Conservation (phyloP, 2,113 vertebrate species). For the Neogobius melanostomus region DNA sequence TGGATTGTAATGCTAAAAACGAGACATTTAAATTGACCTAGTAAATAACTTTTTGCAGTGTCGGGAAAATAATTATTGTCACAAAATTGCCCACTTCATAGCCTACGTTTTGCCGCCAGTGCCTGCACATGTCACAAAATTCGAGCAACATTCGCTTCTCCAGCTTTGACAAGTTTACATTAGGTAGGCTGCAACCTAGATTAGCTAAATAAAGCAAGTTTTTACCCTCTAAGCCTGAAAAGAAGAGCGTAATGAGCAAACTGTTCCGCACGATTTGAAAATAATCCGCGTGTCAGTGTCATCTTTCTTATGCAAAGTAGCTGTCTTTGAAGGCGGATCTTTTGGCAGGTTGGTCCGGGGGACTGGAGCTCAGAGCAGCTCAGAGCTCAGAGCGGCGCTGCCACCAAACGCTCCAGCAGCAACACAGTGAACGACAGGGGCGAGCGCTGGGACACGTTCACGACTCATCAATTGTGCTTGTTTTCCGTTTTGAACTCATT, state of each 20-base stretch:
- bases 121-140: too few relatives aligned
- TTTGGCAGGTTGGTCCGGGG: slow-evolving; percentile 76
- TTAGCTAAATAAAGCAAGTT: slow-evolving; percentile 55
- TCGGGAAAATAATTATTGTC: too few relatives aligned
- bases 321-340: slow-evolving; percentile 89
- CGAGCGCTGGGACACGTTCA: slow-evolving; percentile 30
- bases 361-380: slow-evolving; percentile 65
- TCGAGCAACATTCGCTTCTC: background rate
- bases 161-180: slow-evolving; percentile 46
- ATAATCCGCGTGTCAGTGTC: slow-evolving; percentile 89
- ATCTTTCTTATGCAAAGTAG: slow-evolving; percentile 93
- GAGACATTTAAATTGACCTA: too few relatives aligned
- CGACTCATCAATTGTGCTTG: slow-evolving; percentile 4
- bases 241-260: slow-evolving; percentile 69
- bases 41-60: too few relatives aligned
- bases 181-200: slow-evolving; percentile 18
- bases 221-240: slow-evolving; percentile 66
- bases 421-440: slow-evolving; percentile 14
- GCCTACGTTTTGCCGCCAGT: too few relatives aligned
- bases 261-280: slow-evolving; percentile 85
- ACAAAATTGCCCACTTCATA: too few relatives aligned
- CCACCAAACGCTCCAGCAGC: slow-evolving; percentile 55
- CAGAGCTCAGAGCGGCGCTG: slow-evolving; percentile 69
- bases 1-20: too few relatives aligned
- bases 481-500: slow-evolving; percentile 1